Percentiles rank a stretch among this genome's conserved stretches.
Conservation (phyloP, 2,888 invertebrate genomes). For the Theretra japonica region DNA sequence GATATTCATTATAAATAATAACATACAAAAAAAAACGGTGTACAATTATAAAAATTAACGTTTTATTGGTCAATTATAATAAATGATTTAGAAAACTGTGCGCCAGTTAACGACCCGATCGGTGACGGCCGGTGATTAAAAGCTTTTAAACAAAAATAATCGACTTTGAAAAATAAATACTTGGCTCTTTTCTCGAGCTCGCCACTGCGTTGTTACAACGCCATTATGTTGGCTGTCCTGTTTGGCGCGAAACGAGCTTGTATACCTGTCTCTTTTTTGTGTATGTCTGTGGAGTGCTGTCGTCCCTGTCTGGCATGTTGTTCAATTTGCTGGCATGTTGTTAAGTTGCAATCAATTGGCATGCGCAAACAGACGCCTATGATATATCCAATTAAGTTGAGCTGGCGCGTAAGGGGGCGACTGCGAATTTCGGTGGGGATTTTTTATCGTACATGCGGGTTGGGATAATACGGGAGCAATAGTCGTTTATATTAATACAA, state of each 20-base stretch:
- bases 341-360: slow-evolving; percentile 85
- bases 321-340: slow-evolving; percentile 82
- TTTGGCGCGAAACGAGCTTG: slow-evolving; percentile 38
- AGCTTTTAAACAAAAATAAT: slow-evolving; percentile 73
- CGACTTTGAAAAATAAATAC: slow-evolving; percentile 72
- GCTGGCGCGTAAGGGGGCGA: slow-evolving; percentile 53
- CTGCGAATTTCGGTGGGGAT: slow-evolving; percentile 24
- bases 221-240: slow-evolving; percentile 60
- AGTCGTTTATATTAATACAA: too few species aligned
- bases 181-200: slow-evolving; percentile 54
- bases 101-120: slow-evolving; percentile 58
- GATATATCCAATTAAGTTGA: slow-evolving; percentile 84
- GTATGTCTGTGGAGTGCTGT: slow-evolving; percentile 34
- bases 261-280: slow-evolving; percentile 50
- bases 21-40: slow-evolving; percentile 43
- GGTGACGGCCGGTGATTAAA: slow-evolving; percentile 67
- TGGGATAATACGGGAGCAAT: too few species aligned
- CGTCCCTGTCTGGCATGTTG: slow-evolving; percentile 61
- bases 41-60: slow-evolving; percentile 71
- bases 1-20: slow-evolving; percentile 19
- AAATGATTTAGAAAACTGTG: slow-evolving; percentile 67
- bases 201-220: slow-evolving; percentile 63
- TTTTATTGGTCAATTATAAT: slow-evolving; percentile 77
- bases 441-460: background rate
- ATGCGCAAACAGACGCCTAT: slow-evolving; percentile 85